These are phyloP conservation scores for Sebastes flavidus DNA, from an alignment of 2,797 vertebrate species.

Conservation along the genomic window DNA sequence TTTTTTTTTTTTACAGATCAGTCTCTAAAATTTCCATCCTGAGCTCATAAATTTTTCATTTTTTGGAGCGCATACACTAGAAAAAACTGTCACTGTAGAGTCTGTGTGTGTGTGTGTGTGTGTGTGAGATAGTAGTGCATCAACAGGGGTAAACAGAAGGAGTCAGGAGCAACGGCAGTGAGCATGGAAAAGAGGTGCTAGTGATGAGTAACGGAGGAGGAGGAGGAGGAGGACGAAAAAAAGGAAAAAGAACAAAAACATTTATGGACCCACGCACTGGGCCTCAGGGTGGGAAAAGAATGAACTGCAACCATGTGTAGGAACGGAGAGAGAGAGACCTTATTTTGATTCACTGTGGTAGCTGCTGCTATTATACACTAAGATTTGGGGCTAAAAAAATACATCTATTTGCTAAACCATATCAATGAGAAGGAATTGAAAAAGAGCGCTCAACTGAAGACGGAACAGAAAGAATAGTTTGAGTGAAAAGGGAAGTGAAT, in stretches of 20 bases:
- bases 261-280: constrained; percentile 62
- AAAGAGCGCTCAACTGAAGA: neutral
- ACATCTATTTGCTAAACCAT: neutral
- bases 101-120: constrained; percentile 2
- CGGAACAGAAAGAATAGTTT: neutral
- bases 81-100: neutral
- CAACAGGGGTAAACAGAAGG: constrained; percentile 26
- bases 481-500: constrained; percentile 29
- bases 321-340: constrained; percentile 6
- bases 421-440: constrained; percentile 1
- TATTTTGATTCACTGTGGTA: neutral
- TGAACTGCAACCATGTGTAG: constrained; percentile 57
- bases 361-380: constrained; percentile 6
- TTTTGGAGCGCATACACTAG: neutral
- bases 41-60: constrained; percentile 61
- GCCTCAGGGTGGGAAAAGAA: constrained; percentile 58
- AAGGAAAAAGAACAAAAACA: constrained; percentile 59
- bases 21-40: constrained; percentile 24
- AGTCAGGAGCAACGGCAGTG: constrained; percentile 36
- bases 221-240: constrained; percentile 12
- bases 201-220: constrained; percentile 57
- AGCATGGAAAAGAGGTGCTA: constrained; percentile 43
- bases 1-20: constrained; percentile 21
- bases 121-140: constrained; percentile 25
- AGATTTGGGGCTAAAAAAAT: neutral